Evolutionary conservation across 2,113 vertebrate species (phyloP).

Genomic region (Passer domesticus): DNA sequence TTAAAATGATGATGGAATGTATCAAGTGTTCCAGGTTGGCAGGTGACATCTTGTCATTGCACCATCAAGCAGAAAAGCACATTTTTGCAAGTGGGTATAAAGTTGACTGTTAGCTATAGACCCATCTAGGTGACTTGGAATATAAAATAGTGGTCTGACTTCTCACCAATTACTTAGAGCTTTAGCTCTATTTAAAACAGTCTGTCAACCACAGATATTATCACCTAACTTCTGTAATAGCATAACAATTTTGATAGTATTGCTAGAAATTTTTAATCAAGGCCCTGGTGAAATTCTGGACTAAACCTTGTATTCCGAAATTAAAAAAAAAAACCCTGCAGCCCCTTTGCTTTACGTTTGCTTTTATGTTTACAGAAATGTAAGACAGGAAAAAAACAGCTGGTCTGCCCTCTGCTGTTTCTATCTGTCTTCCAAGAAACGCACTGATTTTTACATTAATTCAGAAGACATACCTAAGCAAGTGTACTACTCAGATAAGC

Average conservation of each 20-base stretch:
- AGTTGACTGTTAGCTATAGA: slow-evolving; percentile 17
- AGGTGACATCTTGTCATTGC: slow-evolving; percentile 64
- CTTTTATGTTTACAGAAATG: background rate
- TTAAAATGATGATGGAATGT: slow-evolving; percentile 62
- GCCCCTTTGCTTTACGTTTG: slow-evolving; percentile 14
- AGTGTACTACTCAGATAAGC: background rate
- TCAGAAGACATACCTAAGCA: slow-evolving; percentile 27
- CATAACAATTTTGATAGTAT: slow-evolving; percentile 27
- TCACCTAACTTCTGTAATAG: slow-evolving; percentile 8
- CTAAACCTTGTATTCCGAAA: slow-evolving; percentile 33
- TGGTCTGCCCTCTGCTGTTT: slow-evolving; percentile 57
- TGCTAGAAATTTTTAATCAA: slow-evolving; percentile 65
- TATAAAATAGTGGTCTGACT: slow-evolving; percentile 43
- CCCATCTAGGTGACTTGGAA: slow-evolving; percentile 44
- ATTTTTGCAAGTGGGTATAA: slow-evolving; percentile 54
- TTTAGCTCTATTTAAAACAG: slow-evolving; percentile 6
- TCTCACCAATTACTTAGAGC: background rate
- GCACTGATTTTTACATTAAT: background rate
- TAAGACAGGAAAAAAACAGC: slow-evolving; percentile 23
- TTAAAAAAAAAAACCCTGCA: slow-evolving; percentile 42
- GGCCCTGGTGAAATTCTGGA: slow-evolving; percentile 44
- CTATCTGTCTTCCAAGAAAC: slow-evolving; percentile 23
- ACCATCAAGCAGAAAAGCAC: slow-evolving; percentile 54
- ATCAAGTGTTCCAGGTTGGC: slow-evolving; percentile 69
- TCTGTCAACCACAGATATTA: background rate